Base-by-base conservation (phyloP, 2,888 invertebrate genomes). In the Pheosia gnoma region DNA sequence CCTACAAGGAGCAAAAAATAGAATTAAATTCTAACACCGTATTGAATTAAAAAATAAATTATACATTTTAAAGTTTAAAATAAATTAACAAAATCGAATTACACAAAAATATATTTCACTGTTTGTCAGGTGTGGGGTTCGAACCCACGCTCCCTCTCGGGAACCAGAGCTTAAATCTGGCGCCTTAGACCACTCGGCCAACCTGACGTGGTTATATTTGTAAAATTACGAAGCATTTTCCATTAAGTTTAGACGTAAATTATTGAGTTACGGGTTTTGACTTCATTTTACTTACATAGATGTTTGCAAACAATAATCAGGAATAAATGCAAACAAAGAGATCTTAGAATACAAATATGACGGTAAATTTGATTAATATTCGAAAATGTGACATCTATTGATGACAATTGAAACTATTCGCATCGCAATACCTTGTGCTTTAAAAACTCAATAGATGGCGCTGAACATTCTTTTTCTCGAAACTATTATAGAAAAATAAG, bases 101-200 rank as follows among this genome's bases (percentile, higher is more conserved):
- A 13, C 6, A 25, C 25, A 25, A 55, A 56, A 57, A 57, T 10
- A 57, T 10, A 10, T 56, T 6, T 13, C 3, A 56, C 56, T 13
- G 8, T 75, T 71, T 94, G 94, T 95, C 95, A 95, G 95, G 95
- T 96, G 96, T 96, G 96, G 96, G 96, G 95, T 96, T 96, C 96
- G 96, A 96, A 96, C 96, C 96, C 96, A 96, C 96, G 96, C 96
- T 96, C 96, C 95, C 96, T 94, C 91, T 94, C 94, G 96, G 95
- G 96, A 96, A 96, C 96, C 96, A 96, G 96, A 96, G 95, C 96
- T 96, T 96, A 96, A 96, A 95, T 96, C 96, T 95, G 96, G 96
- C 96, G 96, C 96, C 96, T 96, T 96, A 96, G 96, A 96, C 96
- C 96, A 95, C 96, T 96, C 96, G 96, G 96, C 96, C 96, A 96